Base-by-base conservation (phyloP, 2,113 vertebrate genomes). In the Erinaceus europaeus region DNA sequence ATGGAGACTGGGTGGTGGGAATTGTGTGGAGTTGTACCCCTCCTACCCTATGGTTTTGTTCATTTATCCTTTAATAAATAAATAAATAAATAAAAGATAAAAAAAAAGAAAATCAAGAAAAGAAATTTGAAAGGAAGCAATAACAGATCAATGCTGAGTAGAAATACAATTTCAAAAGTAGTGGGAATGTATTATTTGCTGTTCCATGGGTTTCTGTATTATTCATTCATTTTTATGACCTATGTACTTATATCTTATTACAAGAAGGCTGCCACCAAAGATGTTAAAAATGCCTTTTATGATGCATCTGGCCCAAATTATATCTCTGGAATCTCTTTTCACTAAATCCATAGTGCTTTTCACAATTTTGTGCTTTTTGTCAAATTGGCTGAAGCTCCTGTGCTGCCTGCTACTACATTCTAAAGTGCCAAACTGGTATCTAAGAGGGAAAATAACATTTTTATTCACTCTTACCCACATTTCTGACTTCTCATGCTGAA, bases 381-480 rank as follows among this genome's bases (percentile, higher is more conserved):
- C 65, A 38, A 87, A 61, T 84, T 92, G 65, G 42, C 73, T 74
- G 36, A 88, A 53, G 62, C 42, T 89, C 75, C 42, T 42, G 27
- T 55, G 8, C 34, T 76, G 59, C 46, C 67, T 89, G 84, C 92
- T 91, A 93, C 91, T 86, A 46, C 42, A 55, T 88, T 91, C 78
- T 92, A 12, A 86, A 86, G 68, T 81, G 68, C 44, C 82, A 86
- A 67, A 29, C 36, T 94, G 59, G 83, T 94, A 90, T 78, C 87
- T 90, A 84, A 87, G 25, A 92, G 65, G 46, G 90, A 94, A 87
- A 94, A 85, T 68, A 93, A 93, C 42, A 84, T 88, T 94, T 91
- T 94, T 78, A 82, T 86, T 94, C 72, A 80, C 88, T 95, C 44
- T 73, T 82, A 85, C 83, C 74, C 85, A 29, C 89, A 68, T 90